Evolutionary conservation across 2,888 invertebrate genomes (phyloP), one percentile per base, ranked within the genome.

Genomic region (Colletes collaris): DNA sequence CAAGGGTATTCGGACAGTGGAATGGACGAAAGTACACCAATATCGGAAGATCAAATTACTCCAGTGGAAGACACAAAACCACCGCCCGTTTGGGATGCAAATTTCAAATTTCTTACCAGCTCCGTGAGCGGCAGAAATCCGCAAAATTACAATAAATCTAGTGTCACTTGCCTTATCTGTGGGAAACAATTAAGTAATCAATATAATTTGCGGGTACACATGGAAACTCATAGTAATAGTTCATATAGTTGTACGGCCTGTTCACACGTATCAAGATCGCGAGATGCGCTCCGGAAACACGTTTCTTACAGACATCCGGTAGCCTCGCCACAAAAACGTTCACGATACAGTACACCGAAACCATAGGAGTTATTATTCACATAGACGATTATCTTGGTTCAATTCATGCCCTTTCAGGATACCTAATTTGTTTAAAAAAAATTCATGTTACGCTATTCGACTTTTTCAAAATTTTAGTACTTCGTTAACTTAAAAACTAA

Each of bases 171-270:
- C 93, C 95, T 96, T 78, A 95, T 98, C 67, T 98, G 98, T 93
- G 96, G 97, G 90, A 98, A 98, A 92, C 97, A 97, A 75, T 94
- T 98, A 64, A 97, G 97, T 92, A 98, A 98, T 93, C 97, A 97
- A 92, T 98, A 98, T 94, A 98, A 98, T 92, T 93, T 98, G 87
- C 95, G 97, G 77, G 97, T 98, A 78, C 98, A 98, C 90, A 96
- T 98, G 95, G 98, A 98, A 91, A 97, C 97, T 27, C 98, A 98
- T 93, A 97, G 97, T 90, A 97, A 97, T 84, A 96, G 97, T 64
- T 95, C 97, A 46, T 97, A 98, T 93, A 97, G 97, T 49, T 98
- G 98, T 90, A 95, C 96, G 81, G 97, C 97, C 0, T 98, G 98
- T 93, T 96, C 96, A 0, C 98, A 98, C 92, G 97, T 98, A 53